Base-by-base conservation (phyloP, 2,888 invertebrate species). In the Ennomos fuscantarius region DNA sequence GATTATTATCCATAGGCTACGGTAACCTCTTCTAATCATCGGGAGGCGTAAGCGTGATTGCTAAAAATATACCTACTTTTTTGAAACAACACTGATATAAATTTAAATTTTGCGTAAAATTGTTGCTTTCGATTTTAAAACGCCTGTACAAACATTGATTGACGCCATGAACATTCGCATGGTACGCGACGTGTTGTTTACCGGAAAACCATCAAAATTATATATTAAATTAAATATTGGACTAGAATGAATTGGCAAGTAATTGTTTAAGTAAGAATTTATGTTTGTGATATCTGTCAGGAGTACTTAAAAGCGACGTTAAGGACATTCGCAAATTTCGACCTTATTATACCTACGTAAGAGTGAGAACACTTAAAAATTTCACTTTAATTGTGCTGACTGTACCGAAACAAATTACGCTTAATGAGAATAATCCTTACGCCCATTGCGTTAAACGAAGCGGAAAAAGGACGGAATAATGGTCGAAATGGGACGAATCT, bases 341-440 rank as follows among this genome's bases (percentile, higher is more conserved):
- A 56, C 51, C 39, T 31, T 57, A 47, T 47, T 12, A 11, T 35
- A n/a, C 9, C n/a, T 8, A 6, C n/a, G 9, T 41, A 52, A 31
- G n/a, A 31, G 12, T 49, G 48, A 48, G 44, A 42, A 39, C 35
- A 34, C 34, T 43, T 36, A 53, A 46, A 50, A 58, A 39, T 3
- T 12, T 8, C n/a, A 49, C 11, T 49, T 58, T 49, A 58, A 58
- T 58, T 48, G 53, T 32, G 48, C 53, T 53, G 58, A 59, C 58
- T 53, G 53, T 53, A 66, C 63, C 58, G 55, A 63, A 77, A 76
- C 74, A 76, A 80, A 78, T 78, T 74, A 74, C 68, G 64, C 53
- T 68, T 76, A 78, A 80, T 77, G 78, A 77, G 74, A 69, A 72
- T 74, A 76, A 80, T 80, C 70, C 70, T 62, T 60, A 64, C 60